phyloP scores from a whole-genome alignment of 2,888 invertebrate species.

The Sphinx pinastri region DNA sequence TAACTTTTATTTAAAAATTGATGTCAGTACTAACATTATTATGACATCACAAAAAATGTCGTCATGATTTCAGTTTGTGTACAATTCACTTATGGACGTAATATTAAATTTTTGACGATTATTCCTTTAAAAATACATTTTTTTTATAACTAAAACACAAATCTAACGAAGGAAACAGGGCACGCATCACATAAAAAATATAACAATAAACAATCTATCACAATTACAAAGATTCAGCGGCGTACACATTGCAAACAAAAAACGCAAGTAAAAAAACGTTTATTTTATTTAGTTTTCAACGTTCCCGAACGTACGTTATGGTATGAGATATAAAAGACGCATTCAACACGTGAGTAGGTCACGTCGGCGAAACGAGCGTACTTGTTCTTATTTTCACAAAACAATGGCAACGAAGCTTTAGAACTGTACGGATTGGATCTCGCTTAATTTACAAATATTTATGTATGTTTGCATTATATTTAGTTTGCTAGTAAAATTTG shows the following conservation, averaged over 20 bases:
- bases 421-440: not conserved
- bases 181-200: not conserved
- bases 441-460: slow-evolving; percentile 15
- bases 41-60: too few species aligned
- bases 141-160: too few species aligned
- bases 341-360: slow-evolving; percentile 25
- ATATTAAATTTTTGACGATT: too few species aligned
- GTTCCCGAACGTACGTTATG: slow-evolving; percentile 16
- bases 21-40: too few species aligned
- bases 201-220: not conserved
- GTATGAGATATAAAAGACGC: slow-evolving; percentile 16
- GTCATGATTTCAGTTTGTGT: too few species aligned
- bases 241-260: not conserved
- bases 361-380: slow-evolving; percentile 14
- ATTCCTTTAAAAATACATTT: too few species aligned
- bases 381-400: slow-evolving; percentile 17
- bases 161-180: too few species aligned
- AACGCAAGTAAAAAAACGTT: slow-evolving; percentile 10
- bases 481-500: not conserved
- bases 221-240: not conserved
- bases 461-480: slow-evolving; percentile 9
- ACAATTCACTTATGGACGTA: too few species aligned
- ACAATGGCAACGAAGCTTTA: slow-evolving; percentile 22
- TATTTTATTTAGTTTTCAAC: not conserved
- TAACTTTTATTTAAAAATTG: too few species aligned